Conservation (phyloP, 2,113 vertebrate species). For the Ploceus nigricollis region DNA sequence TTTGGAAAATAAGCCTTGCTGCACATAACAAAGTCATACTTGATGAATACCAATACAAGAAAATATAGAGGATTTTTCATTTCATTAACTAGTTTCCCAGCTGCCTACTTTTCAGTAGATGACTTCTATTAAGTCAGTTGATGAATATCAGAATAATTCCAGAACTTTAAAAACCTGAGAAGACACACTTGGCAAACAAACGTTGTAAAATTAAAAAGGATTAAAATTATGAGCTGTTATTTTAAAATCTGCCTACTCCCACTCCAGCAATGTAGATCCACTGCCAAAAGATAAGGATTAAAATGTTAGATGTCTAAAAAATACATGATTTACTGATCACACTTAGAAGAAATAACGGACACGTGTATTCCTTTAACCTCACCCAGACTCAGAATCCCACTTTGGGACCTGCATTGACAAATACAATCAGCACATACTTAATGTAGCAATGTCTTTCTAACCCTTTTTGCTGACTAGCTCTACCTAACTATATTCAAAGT, state of each 20-base stretch:
- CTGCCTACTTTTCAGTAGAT: neutral
- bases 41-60: neutral
- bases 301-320: neutral
- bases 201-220: neutral
- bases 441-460: neutral
- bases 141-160: neutral
- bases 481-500: neutral
- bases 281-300: constrained; percentile 15
- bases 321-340: neutral
- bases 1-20: neutral
- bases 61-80: neutral
- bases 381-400: neutral
- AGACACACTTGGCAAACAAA: neutral
- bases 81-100: neutral
- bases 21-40: neutral
- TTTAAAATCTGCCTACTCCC: constrained; percentile 30
- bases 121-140: neutral
- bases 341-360: neutral
- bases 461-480: neutral
- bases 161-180: neutral
- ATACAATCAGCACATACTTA: neutral
- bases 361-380: neutral
- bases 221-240: neutral
- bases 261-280: constrained; percentile 1
- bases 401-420: neutral